phyloP scores from a whole-genome alignment of 2,113 vertebrate species.

The Balaeniceps rex region DNA sequence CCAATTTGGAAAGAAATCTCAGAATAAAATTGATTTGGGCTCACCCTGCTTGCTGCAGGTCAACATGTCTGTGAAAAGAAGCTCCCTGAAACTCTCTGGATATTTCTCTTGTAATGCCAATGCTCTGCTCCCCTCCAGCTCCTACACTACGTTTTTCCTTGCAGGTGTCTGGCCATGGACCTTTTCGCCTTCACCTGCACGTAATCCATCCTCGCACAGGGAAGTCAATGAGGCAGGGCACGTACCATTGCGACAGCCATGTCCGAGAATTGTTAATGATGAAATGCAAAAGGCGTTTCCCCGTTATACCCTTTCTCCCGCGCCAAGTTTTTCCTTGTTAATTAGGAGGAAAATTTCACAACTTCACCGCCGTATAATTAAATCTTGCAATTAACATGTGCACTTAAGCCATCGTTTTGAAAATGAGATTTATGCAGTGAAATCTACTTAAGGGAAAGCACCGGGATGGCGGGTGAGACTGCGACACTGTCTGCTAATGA shows the following conservation, averaged over 20 bases:
- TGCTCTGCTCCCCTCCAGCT: background rate
- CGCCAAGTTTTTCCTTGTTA: conserved; percentile 23
- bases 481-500: background rate
- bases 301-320: background rate
- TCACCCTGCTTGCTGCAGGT: background rate
- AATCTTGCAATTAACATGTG: conserved; percentile 48
- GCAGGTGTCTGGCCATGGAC: background rate
- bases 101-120: background rate
- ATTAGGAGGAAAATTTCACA: conserved; percentile 49
- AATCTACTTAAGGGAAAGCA: background rate
- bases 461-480: background rate
- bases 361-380: conserved; percentile 30
- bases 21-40: background rate
- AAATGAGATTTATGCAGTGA: conserved; percentile 4
- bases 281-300: background rate
- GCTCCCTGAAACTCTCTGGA: background rate
- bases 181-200: background rate
- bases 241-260: background rate
- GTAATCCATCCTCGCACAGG: background rate
- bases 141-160: background rate
- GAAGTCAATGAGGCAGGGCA: background rate
- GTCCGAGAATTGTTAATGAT: background rate
- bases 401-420: conserved; percentile 30
- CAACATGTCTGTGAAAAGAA: background rate
- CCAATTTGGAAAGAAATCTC: background rate